Base-by-base conservation (phyloP, 2,113 vertebrate species). In the Megaceryle maxima region DNA sequence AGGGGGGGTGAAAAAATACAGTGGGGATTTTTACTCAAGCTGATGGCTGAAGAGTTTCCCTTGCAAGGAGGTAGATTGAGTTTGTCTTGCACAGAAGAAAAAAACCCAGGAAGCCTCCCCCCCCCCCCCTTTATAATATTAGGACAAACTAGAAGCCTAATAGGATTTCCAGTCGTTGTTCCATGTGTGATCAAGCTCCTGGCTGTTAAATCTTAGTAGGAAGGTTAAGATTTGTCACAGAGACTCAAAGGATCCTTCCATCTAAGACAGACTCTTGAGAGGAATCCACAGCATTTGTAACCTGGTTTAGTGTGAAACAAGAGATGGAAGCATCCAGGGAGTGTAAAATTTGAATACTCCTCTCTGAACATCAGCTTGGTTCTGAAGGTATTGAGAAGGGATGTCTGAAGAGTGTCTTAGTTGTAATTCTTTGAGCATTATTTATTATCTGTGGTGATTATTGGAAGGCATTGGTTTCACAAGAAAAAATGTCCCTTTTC, bases 341-440 rank as follows among this genome's bases (percentile, higher is more conserved):
- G 37, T 2, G 1, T 18, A 5, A 24, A 1, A 1, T 18, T 20
- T 17, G 60, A 35, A 41, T 63, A 1, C 5, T 41, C 11, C 9
- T 1, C 6, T 25, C 41, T n/a, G 41, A 50, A 50, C 3, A 5
- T 16, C 2, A 15, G 15, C 28, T 55, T 29, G 26, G 21, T 22
- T 55, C 12, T 28, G 11, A 35, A n/a, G 39, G 3, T 31, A 0
- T 22, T 9, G 51, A 46, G 28, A 55, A 68, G 29, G 20, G 13
- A 7, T 33, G n/a, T 41, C 41, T 63, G 6, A 31, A 3, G 6
- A 57, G 6, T 46, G 28, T 33, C 33, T n/a, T 39, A 9, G 3
- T 57, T 77, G 16, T 22, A 66, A 41, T 48, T 48, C 22, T 16
- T 35, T 50, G 56, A 68, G 25, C 5, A 3, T 48, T 19, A 55